phyloP scores from a whole-genome alignment of 2,113 vertebrate genomes.

The Sander lucioperca region DNA sequence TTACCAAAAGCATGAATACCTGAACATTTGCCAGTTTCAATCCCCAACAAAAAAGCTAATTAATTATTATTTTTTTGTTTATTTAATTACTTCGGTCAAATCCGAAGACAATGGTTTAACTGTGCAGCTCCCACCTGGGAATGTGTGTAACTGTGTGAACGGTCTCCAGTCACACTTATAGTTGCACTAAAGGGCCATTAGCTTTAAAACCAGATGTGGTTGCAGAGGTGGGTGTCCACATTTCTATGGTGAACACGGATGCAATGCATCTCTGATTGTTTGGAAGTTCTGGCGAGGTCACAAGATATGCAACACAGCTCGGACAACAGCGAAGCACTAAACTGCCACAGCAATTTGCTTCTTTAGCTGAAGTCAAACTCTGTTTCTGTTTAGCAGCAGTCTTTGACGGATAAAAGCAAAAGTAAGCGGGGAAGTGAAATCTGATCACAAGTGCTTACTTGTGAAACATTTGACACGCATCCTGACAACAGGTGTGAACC shows the following conservation, averaged over 20 bases:
- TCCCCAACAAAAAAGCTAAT: not conserved
- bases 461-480: conserved; percentile 51
- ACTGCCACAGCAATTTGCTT: conserved; percentile 11
- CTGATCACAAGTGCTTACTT: conserved; percentile 60
- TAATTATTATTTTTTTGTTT: not conserved
- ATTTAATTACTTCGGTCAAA: conserved; percentile 11
- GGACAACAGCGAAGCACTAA: not conserved
- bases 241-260: conserved; percentile 7
- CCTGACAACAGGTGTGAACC: conserved; percentile 30
- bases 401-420: conserved; percentile 38
- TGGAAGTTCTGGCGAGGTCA: conserved; percentile 20
- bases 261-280: not conserved
- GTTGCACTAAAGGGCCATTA: conserved; percentile 17
- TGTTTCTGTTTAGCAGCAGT: conserved; percentile 22
- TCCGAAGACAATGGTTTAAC: conserved; percentile 9
- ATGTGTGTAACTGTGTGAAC: conserved; percentile 22
- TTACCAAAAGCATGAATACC: not conserved
- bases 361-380: conserved; percentile 24
- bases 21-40: not conserved
- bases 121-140: conserved; percentile 20
- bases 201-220: conserved; percentile 2
- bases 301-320: conserved; percentile 15
- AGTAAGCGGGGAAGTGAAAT: conserved; percentile 50
- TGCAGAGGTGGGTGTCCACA: not conserved
- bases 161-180: conserved; percentile 11